Percentiles rank a stretch among this genome's conserved stretches.
Evolutionary conservation across 2,797 vertebrate species (phyloP).

Genomic region (Tapera naevia): DNA sequence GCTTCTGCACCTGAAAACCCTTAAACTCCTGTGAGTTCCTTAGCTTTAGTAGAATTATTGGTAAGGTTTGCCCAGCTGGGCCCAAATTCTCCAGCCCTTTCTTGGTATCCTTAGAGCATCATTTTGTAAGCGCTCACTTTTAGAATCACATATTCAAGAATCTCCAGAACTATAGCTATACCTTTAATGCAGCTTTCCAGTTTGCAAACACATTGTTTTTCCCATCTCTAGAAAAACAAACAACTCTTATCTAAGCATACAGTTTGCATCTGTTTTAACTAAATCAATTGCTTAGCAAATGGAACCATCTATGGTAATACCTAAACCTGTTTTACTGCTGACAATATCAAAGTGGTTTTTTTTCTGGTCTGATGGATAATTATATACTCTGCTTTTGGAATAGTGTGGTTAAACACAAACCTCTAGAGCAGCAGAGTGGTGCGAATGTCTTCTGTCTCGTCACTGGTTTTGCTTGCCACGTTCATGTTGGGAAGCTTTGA

Average conservation of each 20-base stretch:
- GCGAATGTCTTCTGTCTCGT: not conserved
- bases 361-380: not conserved
- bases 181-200: not conserved
- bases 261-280: conserved; percentile 3
- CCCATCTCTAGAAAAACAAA: not conserved
- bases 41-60: not conserved
- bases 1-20: not conserved
- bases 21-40: not conserved
- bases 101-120: not conserved
- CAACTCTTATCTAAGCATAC: not conserved
- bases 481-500: not conserved
- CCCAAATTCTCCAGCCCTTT: not conserved
- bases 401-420: not conserved
- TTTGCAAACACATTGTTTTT: not conserved
- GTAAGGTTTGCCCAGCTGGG: not conserved
- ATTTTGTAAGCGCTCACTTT: not conserved
- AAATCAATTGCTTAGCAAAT: not conserved
- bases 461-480: not conserved
- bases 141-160: not conserved
- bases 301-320: not conserved
- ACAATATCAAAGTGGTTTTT: not conserved
- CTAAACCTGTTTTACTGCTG: conserved; percentile 36
- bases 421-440: not conserved
- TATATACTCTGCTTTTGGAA: not conserved
- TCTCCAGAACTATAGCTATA: not conserved